Conservation (phyloP, 2,113 vertebrate species). For the Danionella cerebrum region DNA sequence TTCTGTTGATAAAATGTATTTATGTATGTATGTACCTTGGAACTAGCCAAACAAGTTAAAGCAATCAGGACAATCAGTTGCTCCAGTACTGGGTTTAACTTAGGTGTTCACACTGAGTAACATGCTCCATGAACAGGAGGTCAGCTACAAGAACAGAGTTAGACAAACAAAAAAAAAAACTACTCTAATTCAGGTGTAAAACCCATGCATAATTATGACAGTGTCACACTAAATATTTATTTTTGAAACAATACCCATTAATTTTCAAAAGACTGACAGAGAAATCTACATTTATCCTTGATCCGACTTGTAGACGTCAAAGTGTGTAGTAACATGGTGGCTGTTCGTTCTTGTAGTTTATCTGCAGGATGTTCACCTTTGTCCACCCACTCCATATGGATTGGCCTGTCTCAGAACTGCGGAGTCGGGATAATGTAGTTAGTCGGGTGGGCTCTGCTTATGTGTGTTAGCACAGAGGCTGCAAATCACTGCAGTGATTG, state of each 20-base stretch:
- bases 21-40: no score
- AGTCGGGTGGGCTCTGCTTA: neutral
- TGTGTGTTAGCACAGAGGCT: constrained; percentile 8
- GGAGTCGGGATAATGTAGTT: constrained; percentile 17
- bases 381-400: constrained; percentile 1
- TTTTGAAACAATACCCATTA: neutral
- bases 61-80: no score
- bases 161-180: no score
- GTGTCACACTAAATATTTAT: no score
- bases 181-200: no score
- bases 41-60: no score
- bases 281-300: neutral
- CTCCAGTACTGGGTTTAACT: no score
- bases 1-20: no score
- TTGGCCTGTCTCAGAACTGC: constrained; percentile 17
- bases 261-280: neutral
- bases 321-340: neutral
- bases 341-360: neutral
- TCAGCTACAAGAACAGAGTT: no score
- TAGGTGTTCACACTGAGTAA: no score
- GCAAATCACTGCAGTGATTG: constrained; percentile 22
- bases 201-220: no score
- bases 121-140: no score
- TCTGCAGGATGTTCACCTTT: neutral
- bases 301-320: neutral